Base-by-base conservation (phyloP, 2,797 vertebrate genomes). In the Sebastes trivittatus region DNA sequence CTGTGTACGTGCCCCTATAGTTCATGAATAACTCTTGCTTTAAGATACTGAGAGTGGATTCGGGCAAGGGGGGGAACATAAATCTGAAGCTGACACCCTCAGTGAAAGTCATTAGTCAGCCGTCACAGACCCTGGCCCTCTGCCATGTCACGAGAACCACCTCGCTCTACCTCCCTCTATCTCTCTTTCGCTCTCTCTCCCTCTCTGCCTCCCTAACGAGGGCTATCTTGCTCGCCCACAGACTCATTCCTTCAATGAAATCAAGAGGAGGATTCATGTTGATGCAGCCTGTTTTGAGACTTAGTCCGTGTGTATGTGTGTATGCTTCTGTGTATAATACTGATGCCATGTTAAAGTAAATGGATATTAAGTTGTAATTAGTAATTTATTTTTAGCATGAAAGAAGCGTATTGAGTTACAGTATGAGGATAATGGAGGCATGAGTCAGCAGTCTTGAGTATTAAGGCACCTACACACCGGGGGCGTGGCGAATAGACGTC, bases 71-170 rank as follows among this genome's bases (percentile, higher is more conserved):
- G 73, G 75, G 64, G 69, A 72, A 84, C 89, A 95, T 94, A 94
- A 95, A 95, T 95, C 93, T 93, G 92, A 77, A 67, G 70, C 86
- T 87, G 93, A 94, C 91, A 94, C 85, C 84, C 82, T 88, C 91
- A 91, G 91, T 93, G 91, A 94, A 93, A 93, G 92, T 93, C 93
- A 95, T 95, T 95, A 94, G 92, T 95, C 94, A 94, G 91, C 93
- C 77, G 86, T 92, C 92, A 92, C 79, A 58, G 55, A 89, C 80
- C 85, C 85, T 93, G 93, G 94, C 89, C 86, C 66, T 58, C 63
- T 80, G 90, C 93, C 91, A 94, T 81, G 82, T 86, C 88, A 89
- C 63, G 4, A 86, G 79, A 82, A 82, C 72, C 56, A 6, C 80
- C 82, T 73, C 49, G 0, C 62, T 38, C 73, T 23, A 59, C 20